Percentiles rank a stretch among this genome's conserved stretches.
Conservation (phyloP, 2,888 invertebrate species). For the Spilosoma lubricipeda region DNA sequence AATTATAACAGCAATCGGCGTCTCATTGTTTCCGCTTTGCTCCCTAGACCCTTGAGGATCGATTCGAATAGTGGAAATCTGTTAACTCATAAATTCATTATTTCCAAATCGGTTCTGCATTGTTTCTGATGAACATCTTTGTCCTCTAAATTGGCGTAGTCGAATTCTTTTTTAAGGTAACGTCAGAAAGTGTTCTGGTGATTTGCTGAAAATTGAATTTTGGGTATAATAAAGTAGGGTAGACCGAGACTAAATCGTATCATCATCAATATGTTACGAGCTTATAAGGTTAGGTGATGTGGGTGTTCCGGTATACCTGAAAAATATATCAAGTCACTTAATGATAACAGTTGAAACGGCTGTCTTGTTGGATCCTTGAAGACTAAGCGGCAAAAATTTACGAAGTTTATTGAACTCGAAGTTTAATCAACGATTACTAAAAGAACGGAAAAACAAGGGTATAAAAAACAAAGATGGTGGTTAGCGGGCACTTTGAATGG, state of each 20-base stretch:
- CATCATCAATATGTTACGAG: constrained; percentile 62
- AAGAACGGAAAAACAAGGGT: constrained; percentile 65
- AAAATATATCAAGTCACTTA: constrained; percentile 51
- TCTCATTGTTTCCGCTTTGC: constrained; percentile 75
- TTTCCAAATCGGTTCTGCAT: constrained; percentile 77
- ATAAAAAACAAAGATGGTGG: constrained; percentile 71
- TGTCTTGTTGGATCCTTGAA: constrained; percentile 11
- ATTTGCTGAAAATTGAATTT: constrained; percentile 77
- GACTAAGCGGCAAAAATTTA: constrained; percentile 22
- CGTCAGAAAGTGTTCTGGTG: constrained; percentile 61
- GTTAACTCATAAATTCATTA: constrained; percentile 77
- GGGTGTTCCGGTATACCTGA: constrained; percentile 51
- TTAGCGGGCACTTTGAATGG: constrained; percentile 73
- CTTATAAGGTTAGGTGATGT: constrained; percentile 46
- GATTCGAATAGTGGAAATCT: constrained; percentile 67
- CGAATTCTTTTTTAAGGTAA: constrained; percentile 63
- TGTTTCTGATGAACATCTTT: constrained; percentile 83
- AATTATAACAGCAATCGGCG: constrained; percentile 74
- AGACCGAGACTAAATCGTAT: constrained; percentile 67
- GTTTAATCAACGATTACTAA: constrained; percentile 69
- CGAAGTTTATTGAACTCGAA: constrained; percentile 67
- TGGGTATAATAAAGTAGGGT: constrained; percentile 63
- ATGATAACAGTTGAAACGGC: constrained; percentile 59
- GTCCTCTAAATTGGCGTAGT: constrained; percentile 74
- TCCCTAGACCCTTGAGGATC: constrained; percentile 70